Percentiles rank a stretch among this genome's conserved stretches.
phyloP scores from a whole-genome alignment of 2,797 vertebrate genomes.

The Centroberyx gerrardi region DNA sequence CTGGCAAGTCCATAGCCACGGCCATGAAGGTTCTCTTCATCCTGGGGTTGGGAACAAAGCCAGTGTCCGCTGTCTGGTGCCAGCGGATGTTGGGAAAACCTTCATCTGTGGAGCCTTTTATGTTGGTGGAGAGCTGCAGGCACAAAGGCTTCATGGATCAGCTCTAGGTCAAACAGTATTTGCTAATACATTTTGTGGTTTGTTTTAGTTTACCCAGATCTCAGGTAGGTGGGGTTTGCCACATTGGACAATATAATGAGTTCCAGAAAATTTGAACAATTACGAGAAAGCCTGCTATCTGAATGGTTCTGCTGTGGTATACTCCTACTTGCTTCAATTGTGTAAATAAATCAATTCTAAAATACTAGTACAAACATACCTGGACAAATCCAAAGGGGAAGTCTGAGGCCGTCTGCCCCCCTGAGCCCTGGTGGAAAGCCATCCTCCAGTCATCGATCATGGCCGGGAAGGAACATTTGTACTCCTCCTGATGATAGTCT shows the following conservation, averaged over 20 bases:
- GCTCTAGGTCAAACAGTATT: background rate
- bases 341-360: background rate
- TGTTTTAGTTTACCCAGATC: background rate
- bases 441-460: constrained; percentile 94
- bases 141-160: constrained; percentile 3
- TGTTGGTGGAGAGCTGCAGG: constrained; percentile 76
- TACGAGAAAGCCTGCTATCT: background rate
- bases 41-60: constrained; percentile 87
- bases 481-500: constrained; percentile 81
- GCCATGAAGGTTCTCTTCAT: constrained; percentile 96
- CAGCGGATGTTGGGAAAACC: constrained; percentile 89
- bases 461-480: constrained; percentile 92
- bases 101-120: constrained; percentile 51
- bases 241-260: background rate
- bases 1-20: constrained; percentile 90
- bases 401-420: constrained; percentile 82
- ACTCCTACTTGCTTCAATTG: background rate
- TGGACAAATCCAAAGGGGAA: constrained; percentile 97
- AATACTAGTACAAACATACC: constrained; percentile 73
- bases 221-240: background rate
- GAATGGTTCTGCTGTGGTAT: background rate
- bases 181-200: background rate
- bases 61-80: constrained; percentile 93
- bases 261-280: background rate
- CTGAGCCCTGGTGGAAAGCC: constrained; percentile 88